Evolutionary conservation across 2,888 invertebrate species (phyloP).

Genomic region (Pyrrhosoma nymphula): DNA sequence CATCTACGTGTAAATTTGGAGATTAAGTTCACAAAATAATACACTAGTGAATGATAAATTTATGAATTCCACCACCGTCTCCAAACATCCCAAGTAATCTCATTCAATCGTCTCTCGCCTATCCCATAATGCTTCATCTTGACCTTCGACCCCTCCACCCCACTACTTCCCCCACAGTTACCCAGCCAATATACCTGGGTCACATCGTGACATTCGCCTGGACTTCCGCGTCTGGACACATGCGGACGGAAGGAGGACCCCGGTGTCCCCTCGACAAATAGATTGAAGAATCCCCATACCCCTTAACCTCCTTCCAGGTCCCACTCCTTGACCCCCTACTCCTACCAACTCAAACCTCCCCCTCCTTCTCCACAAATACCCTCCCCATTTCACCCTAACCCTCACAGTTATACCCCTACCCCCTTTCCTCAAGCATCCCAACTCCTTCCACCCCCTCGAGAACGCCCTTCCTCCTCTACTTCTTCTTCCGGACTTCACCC

Average conservation of each 20-base stretch:
- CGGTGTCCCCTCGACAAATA: neutral
- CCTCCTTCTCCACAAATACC: neutral
- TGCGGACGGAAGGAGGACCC: neutral
- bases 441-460: neutral
- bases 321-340: neutral
- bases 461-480: neutral
- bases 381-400: neutral
- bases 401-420: too few relatives aligned
- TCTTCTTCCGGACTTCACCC: neutral
- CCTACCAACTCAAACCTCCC: neutral
- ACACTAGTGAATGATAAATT: neutral
- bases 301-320: neutral
- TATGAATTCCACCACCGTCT: neutral
- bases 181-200: neutral
- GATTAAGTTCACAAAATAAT: too few relatives aligned
- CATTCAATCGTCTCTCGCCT: neutral
- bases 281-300: neutral
- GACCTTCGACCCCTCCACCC: neutral
- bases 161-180: neutral
- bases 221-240: constrained; percentile 13
- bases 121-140: neutral
- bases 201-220: neutral
- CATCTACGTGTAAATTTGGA: too few relatives aligned
- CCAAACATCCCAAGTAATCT: neutral
- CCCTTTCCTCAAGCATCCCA: too few relatives aligned